Percentiles rank a stretch among this genome's conserved stretches.
Evolutionary conservation across 1,140 invertebrate species (phyloP).

Genomic region (Pseudomyrmex pallidus): DNA sequence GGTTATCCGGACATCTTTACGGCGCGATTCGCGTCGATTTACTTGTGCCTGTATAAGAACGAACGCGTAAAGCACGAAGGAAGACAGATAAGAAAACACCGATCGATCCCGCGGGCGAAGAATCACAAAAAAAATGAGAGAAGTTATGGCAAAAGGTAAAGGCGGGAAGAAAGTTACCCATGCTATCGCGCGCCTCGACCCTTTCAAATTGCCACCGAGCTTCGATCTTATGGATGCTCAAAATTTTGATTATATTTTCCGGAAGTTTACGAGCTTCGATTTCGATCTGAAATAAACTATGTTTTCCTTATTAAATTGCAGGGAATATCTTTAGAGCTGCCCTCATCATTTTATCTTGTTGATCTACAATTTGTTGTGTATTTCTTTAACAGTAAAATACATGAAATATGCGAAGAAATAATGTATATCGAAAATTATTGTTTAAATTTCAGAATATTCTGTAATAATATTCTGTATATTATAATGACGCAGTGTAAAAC

Average conservation of each 20-base stretch:
- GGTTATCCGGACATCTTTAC: constrained; percentile 28
- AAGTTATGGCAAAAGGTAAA: background rate
- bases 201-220: background rate
- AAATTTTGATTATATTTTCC: constrained; percentile 33
- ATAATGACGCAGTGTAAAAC: too few species aligned
- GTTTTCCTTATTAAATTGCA: constrained; percentile 14
- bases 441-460: too few species aligned
- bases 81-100: constrained; percentile 33
- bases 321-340: background rate
- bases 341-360: too few species aligned
- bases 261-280: constrained; percentile 5
- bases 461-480: too few species aligned
- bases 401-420: background rate
- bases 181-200: background rate
- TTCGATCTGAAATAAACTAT: background rate
- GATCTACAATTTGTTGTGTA: too few species aligned
- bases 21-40: constrained; percentile 34
- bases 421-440: too few species aligned
- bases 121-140: constrained; percentile 6
- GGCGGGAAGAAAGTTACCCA: background rate
- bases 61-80: constrained; percentile 11
- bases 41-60: constrained; percentile 3
- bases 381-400: too few species aligned
- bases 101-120: constrained; percentile 30
- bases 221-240: background rate